Evolutionary conservation across 2,113 vertebrate genomes (phyloP).

Genomic region (Tricholaema leucomelas): DNA sequence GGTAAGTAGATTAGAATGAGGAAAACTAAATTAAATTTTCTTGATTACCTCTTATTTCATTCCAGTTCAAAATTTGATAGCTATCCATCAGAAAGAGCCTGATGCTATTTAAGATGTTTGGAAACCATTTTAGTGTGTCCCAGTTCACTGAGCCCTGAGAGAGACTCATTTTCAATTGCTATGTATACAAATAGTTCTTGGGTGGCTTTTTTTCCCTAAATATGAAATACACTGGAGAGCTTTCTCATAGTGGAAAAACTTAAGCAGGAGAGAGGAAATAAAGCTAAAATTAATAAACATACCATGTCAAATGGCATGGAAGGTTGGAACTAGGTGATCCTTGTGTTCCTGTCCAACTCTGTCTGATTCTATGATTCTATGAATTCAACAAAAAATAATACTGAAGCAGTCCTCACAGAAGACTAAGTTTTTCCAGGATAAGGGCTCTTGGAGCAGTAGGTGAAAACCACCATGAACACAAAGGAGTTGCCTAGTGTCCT

Average conservation of each 20-base stretch:
- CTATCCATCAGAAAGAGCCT: neutral
- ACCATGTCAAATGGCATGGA: neutral
- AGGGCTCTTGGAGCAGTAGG: neutral
- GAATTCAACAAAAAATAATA: neutral
- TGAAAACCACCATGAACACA: neutral
- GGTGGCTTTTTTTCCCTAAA: neutral
- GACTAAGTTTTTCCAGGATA: neutral
- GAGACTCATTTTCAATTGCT: neutral
- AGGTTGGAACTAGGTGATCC: too few relatives aligned
- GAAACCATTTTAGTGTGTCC: neutral
- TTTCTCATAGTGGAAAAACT: neutral
- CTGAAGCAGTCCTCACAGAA: neutral
- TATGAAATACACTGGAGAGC: neutral
- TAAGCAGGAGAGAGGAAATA: neutral
- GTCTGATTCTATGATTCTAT: too few relatives aligned
- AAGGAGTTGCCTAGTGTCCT: neutral
- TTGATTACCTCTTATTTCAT: neutral
- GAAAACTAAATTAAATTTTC: constrained; percentile 4
- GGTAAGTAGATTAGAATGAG: neutral
- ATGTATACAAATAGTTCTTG: neutral
- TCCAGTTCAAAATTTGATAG: neutral
- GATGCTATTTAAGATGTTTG: neutral
- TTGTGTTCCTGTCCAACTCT: too few relatives aligned
- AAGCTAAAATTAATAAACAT: neutral
- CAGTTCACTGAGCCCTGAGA: neutral